A percentile compares a stretch with the other conserved stretches of the same genome.
These are phyloP conservation scores for Eupithecia subfuscata DNA, from an alignment of 2,888 invertebrate genomes.

Conservation along the genomic window DNA sequence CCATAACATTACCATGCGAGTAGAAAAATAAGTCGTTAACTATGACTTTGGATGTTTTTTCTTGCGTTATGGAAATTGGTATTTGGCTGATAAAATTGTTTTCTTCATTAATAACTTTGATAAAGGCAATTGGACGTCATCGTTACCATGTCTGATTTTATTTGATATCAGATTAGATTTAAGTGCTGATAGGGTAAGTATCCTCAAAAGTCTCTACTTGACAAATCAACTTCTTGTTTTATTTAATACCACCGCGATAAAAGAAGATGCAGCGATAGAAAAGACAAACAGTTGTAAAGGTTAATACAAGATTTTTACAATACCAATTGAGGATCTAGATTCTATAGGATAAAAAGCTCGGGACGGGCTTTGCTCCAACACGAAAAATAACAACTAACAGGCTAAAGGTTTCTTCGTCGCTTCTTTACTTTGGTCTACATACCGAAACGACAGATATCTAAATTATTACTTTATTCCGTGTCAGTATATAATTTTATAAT, in stretches of 20 bases:
- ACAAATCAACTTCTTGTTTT: background rate
- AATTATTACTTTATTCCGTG: too few species aligned
- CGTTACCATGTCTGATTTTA: slow-evolving; percentile 18
- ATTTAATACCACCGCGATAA: background rate
- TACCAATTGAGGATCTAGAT: background rate
- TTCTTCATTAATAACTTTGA: slow-evolving; percentile 28
- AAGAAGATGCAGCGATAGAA: background rate
- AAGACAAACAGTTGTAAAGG: background rate
- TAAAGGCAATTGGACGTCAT: slow-evolving; percentile 13
- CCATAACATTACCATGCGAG: slow-evolving; percentile 36
- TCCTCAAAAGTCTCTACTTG: background rate
- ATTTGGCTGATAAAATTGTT: slow-evolving; percentile 31
- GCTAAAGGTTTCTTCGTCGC: too few species aligned
- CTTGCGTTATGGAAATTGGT: slow-evolving; percentile 18
- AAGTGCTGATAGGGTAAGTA: background rate
- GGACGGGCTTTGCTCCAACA: too few species aligned
- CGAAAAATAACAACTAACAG: too few species aligned
- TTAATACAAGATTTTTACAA: background rate
- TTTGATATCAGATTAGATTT: slow-evolving; percentile 4
- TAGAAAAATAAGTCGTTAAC: slow-evolving; percentile 36
- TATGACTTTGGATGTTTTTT: slow-evolving; percentile 27
- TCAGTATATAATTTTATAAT: too few species aligned
- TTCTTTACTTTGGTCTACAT: too few species aligned
- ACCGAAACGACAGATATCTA: too few species aligned
- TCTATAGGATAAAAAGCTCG: too few species aligned